Evolutionary conservation across 1,140 invertebrate species (phyloP), one percentile per base, ranked within the genome.

Genomic region (Amyelois transitella): DNA sequence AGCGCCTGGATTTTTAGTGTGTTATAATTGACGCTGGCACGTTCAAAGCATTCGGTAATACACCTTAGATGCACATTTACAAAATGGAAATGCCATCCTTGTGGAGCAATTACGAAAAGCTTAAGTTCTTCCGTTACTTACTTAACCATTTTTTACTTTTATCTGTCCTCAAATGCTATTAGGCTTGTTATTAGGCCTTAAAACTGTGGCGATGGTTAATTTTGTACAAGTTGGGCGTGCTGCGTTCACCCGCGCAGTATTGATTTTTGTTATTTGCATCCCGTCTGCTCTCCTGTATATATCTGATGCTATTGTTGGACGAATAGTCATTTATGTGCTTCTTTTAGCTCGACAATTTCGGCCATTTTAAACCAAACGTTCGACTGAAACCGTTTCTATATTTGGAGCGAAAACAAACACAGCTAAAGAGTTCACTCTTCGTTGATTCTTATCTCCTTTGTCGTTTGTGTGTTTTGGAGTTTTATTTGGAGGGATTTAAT

Each of bases 241-340:
- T 69, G 72, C 74, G 75, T 78, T 76, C 74, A 59, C 63, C 64
- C 69, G 65, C 69, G 66, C 57, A 53, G 75, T 87, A 87, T 87
- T 81, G 83, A 87, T 87, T 87, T 87, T 85, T 83, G 80, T 87
- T 87, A 87, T 87, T 85, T 87, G 79, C 80, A 85, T 85, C 80
- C 74, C 73, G 80, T 87, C 81, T 85, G 80, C 75, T 75, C 75
- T 68, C 66, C 72, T 72, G 60, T 75, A 71, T 69, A 82, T 69
- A 82, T 81, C 72, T 78, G 76, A 64, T 69, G 72, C 78, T 83
- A 84, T 85, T 82, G 80, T 86, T 79, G 68, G 70, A 71, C 64
- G 72, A 65, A 71, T 73, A 75, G 72, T 68, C 74, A 75, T 80
- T 83, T 86, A 77, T 78, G 64, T 64, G 51, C 58, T 58, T 64